phyloP scores from a whole-genome alignment of 1,140 invertebrate genomes.

The Aphis craccivora region DNA sequence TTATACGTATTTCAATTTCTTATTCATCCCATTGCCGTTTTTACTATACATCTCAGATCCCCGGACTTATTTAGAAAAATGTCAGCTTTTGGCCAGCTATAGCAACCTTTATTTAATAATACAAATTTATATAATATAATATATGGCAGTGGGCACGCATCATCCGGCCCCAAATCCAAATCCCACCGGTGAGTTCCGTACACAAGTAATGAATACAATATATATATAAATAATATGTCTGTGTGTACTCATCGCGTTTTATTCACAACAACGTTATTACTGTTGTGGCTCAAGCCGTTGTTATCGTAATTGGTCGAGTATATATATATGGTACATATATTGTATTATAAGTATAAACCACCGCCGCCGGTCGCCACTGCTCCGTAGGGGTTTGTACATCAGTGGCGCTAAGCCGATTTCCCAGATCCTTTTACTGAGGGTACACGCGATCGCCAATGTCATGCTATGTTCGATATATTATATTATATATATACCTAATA shows the following conservation, averaged over 20 bases:
- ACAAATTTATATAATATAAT: neutral
- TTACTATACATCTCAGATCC: neutral
- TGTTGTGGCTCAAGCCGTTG: constrained; percentile 27
- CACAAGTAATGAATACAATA: neutral
- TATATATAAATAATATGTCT: neutral
- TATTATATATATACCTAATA: too few relatives aligned
- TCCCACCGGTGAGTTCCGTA: constrained; percentile 37
- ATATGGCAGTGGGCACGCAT: neutral
- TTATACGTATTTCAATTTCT: neutral
- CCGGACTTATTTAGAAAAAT: neutral
- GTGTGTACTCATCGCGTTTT: neutral
- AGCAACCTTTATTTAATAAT: constrained; percentile 45
- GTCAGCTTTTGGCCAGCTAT: constrained; percentile 47
- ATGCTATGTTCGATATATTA: neutral
- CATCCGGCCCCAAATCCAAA: constrained; percentile 32
- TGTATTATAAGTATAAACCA: constrained; percentile 15
- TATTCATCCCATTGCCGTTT: neutral
- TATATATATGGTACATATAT: neutral
- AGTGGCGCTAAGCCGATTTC: constrained; percentile 37
- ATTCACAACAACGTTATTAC: constrained; percentile 26
- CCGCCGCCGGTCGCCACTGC: neutral
- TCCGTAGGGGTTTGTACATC: constrained; percentile 20
- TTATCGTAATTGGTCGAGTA: constrained; percentile 51
- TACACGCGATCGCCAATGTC: constrained; percentile 4
- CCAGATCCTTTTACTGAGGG: constrained; percentile 19